phyloP scores from a whole-genome alignment of 92 coral and sea anemone genomes.

The Zoanthus sociatus region DNA sequence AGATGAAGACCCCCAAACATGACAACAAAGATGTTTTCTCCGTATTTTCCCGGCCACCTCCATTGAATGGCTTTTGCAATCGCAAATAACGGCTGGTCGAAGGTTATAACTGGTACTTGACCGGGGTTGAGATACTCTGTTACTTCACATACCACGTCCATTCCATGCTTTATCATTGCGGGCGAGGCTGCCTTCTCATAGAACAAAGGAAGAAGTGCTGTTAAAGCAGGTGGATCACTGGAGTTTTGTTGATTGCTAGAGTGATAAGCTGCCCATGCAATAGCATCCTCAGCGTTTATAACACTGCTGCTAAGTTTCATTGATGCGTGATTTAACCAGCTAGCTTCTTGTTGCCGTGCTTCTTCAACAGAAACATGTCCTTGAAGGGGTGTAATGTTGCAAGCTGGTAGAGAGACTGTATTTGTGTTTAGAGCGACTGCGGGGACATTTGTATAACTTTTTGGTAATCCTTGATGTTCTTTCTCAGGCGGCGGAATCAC shows the following conservation, averaged over 20 bases:
- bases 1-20: conserved; percentile 59
- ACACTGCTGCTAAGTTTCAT: background rate
- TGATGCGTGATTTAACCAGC: conserved; percentile 45
- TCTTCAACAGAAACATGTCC: background rate
- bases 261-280: conserved; percentile 45
- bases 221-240: conserved; percentile 38
- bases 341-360: conserved; percentile 25
- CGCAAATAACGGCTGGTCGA: conserved; percentile 71
- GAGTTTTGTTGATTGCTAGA: background rate
- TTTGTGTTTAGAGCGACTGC: conserved; percentile 36
- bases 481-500: background rate
- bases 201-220: conserved; percentile 68
- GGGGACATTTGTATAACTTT: conserved; percentile 21
- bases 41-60: conserved; percentile 63
- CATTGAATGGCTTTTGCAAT: conserved; percentile 63
- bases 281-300: background rate
- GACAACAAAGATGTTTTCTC: conserved; percentile 56
- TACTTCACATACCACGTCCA: conserved; percentile 49
- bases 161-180: conserved; percentile 72
- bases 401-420: conserved; percentile 11
- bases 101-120: conserved; percentile 58
- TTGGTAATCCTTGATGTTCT: background rate
- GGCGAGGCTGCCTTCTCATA: conserved; percentile 59
- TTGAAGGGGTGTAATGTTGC: background rate
- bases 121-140: conserved; percentile 56